Evolutionary conservation across 2,888 invertebrate species (phyloP).

Genomic region (Tenthredo mesomela): DNA sequence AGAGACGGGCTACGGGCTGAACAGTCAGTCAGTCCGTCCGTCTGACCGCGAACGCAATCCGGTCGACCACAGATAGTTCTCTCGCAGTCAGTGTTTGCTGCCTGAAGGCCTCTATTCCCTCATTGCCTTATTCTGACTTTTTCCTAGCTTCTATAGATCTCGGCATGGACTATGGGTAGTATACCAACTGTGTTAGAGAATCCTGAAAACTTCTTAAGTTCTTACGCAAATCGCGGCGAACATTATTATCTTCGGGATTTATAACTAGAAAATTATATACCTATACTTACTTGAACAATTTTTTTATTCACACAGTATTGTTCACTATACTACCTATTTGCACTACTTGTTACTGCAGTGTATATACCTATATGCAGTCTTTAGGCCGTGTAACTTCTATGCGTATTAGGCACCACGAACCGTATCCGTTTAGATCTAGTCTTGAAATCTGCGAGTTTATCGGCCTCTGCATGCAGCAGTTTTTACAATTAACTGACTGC

Average conservation of each 20-base stretch:
- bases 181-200: neutral
- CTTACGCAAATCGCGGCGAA: neutral
- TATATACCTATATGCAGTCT: neutral
- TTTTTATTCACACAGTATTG: neutral
- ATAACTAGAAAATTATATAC: neutral
- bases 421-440: constrained; percentile 25
- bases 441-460: constrained; percentile 43
- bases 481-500: neutral
- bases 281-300: neutral
- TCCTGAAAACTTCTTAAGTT: neutral
- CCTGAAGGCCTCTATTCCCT: neutral
- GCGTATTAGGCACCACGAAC: constrained; percentile 45
- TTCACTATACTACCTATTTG: neutral
- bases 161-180: neutral
- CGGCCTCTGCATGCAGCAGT: constrained; percentile 30
- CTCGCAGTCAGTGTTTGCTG: neutral
- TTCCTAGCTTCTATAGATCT: neutral
- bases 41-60: constrained; percentile 39
- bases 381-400: constrained; percentile 12
- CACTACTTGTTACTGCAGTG: neutral
- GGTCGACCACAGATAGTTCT: constrained; percentile 23
- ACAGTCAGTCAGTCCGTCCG: constrained; percentile 13
- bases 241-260: neutral
- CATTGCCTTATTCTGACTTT: neutral
- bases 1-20: neutral